Percentiles rank a stretch among this genome's conserved stretches.
Evolutionary conservation across 2,888 invertebrate species (phyloP).

Genomic region (Conomelus anceps): DNA sequence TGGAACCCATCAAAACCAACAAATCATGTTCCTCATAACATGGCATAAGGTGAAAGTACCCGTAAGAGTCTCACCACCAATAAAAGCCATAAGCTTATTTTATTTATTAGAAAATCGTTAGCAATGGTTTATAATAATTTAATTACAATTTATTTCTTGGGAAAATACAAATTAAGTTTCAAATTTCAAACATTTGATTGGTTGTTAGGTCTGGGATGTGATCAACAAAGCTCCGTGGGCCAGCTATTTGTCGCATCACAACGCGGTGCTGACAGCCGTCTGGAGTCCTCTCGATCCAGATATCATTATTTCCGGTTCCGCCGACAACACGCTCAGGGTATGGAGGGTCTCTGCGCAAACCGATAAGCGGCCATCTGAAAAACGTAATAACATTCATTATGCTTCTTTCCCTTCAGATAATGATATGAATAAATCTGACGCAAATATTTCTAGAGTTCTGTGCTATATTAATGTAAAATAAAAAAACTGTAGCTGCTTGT

Average conservation of each 20-base stretch:
- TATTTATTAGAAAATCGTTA: no score
- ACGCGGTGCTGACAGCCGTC: conserved; percentile 50
- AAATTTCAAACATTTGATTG: conserved; percentile 17
- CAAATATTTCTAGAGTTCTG: no score
- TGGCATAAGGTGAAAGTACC: no score
- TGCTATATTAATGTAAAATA: no score
- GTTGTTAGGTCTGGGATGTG: conserved; percentile 57
- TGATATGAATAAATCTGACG: not conserved
- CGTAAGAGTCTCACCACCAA: no score
- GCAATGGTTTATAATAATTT: no score
- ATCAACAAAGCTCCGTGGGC: conserved; percentile 48
- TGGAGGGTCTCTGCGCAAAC: conserved; percentile 53
- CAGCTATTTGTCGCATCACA: conserved; percentile 53
- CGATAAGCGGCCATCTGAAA: conserved; percentile 23
- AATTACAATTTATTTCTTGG: no score
- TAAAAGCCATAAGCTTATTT: no score
- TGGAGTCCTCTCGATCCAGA: conserved; percentile 61
- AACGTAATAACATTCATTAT: conserved; percentile 37
- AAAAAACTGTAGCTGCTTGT: no score
- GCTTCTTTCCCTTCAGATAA: not conserved
- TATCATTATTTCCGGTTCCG: conserved; percentile 58
- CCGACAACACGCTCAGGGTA: conserved; percentile 57
- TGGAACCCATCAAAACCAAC: no score
- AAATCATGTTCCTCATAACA: no score
- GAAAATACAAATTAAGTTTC: not conserved